A percentile compares a stretch with the other conserved stretches of the same genome.
Evolutionary conservation across 2,113 vertebrate genomes (phyloP).

Genomic region (Procavia capensis): DNA sequence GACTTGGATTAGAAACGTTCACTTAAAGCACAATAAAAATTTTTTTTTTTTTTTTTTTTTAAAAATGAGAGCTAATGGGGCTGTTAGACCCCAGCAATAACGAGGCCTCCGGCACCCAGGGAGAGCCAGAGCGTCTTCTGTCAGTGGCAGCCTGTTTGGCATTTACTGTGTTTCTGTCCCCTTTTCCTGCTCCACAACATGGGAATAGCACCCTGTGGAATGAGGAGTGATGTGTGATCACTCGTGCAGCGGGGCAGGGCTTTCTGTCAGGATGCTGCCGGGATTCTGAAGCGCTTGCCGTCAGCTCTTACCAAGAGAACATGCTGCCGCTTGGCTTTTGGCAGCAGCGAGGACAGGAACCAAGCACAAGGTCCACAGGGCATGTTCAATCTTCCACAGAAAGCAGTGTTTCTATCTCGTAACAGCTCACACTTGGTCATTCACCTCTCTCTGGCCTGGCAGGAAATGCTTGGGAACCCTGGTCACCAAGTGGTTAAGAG

Average conservation of each 20-base stretch:
- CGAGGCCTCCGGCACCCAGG: background rate
- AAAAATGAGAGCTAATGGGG: background rate
- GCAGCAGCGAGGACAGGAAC: background rate
- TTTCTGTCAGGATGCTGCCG: background rate
- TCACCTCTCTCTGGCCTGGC: background rate
- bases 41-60: too few species aligned
- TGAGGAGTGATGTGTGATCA: background rate
- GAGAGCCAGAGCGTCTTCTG: background rate
- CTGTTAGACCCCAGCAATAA: background rate
- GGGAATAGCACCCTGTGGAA: background rate
- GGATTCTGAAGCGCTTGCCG: accelerated
- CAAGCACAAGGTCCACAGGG: background rate
- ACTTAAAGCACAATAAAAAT: too few species aligned
- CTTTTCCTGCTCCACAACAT: background rate
- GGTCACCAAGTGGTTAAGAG: too few species aligned
- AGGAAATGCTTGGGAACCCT: background rate
- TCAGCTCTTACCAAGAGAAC: background rate
- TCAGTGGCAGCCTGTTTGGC: background rate
- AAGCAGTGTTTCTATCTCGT: background rate
- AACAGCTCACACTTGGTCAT: background rate
- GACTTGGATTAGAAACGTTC: too few species aligned
- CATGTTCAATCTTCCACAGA: background rate
- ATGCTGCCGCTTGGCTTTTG: background rate
- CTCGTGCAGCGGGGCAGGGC: background rate
- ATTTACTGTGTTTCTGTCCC: background rate